Conservation (phyloP, 2,888 invertebrate genomes). For the Diachrysia chrysitis region DNA sequence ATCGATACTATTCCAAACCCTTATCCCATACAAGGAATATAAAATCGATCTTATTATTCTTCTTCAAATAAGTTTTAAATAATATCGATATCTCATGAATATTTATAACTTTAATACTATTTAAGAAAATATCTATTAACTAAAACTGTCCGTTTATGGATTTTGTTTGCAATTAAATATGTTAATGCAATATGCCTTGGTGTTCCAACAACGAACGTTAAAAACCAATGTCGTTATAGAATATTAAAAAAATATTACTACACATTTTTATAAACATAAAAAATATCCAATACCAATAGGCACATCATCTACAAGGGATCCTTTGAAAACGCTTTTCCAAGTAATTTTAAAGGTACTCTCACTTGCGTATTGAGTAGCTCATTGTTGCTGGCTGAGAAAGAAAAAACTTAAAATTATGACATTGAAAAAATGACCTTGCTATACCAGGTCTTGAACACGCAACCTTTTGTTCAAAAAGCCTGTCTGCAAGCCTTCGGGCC, state of each 20-base stretch:
- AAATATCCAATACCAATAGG: too few species aligned
- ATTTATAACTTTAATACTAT: constrained; percentile 33
- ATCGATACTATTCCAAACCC: constrained; percentile 21
- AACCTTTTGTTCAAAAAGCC: constrained; percentile 3
- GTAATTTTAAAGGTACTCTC: too few species aligned
- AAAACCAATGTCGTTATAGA: constrained; percentile 36
- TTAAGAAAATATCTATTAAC: constrained; percentile 29
- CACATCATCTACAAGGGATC: too few species aligned
- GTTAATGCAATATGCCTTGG: constrained; percentile 27
- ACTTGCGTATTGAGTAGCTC: too few species aligned
- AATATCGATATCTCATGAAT: constrained; percentile 45
- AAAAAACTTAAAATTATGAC: neutral
- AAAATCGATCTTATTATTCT: constrained; percentile 10
- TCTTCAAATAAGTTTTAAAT: constrained; percentile 17
- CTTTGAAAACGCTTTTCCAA: too few species aligned
- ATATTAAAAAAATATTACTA: constrained; percentile 5
- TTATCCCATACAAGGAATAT: constrained; percentile 10
- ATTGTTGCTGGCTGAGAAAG: neutral
- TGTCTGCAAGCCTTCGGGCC: neutral
- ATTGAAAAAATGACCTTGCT: neutral
- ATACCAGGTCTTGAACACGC: neutral
- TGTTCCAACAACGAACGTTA: neutral
- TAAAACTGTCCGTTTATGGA: constrained; percentile 28
- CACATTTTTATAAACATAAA: neutral
- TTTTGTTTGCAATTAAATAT: constrained; percentile 53